Base-by-base conservation (phyloP, 2,888 invertebrate species). In the Encarsia formosa region DNA sequence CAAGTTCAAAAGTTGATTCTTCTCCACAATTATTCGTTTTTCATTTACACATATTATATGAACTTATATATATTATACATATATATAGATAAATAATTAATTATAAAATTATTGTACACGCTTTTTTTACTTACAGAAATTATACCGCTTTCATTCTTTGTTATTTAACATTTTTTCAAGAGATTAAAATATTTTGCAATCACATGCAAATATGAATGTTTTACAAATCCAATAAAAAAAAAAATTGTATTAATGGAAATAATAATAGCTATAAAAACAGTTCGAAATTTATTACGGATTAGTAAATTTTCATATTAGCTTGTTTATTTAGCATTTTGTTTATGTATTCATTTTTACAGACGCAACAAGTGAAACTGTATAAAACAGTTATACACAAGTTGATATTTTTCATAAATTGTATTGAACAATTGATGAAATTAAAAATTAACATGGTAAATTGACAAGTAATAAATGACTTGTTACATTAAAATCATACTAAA, bases 341-440 rank as follows among this genome's bases (percentile, higher is more conserved):
- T 37, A 37, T 15, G 8, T 8, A 34, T 56, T 57, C 53, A 49
- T 23, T 57, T 60, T 60, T 62, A 58, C 60, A 63, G 56, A 56
- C 56, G 54, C 61, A 58, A 58, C 56, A 57, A 54, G 59, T 49
- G 51, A 56, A 54, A 47, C 40, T 47, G 49, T 56, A 57, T 57
- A 54, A 62, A 62, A 48, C 60, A 61, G 22, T 24, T 57, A 59
- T 57, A 60, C 47, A 44, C 55, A 63, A 52, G 56, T 54, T 48
- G 59, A 53, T 54, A 57, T 39, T 34, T 51, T 42, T 43, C 44
- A 37, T 16, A 45, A 42, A 37, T 52, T 46, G 34, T 54, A 20
- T 48, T 22, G 23, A 39, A 47, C 41, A 42, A 47, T 54, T 22
- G 8, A 48, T 49, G 31, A 32, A 13, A 34, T 39, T 31, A 43